These are phyloP conservation scores for Antedon mediterranea DNA, from an alignment of 53 echinoderm and acorn worm species.

Conservation along the genomic window DNA sequence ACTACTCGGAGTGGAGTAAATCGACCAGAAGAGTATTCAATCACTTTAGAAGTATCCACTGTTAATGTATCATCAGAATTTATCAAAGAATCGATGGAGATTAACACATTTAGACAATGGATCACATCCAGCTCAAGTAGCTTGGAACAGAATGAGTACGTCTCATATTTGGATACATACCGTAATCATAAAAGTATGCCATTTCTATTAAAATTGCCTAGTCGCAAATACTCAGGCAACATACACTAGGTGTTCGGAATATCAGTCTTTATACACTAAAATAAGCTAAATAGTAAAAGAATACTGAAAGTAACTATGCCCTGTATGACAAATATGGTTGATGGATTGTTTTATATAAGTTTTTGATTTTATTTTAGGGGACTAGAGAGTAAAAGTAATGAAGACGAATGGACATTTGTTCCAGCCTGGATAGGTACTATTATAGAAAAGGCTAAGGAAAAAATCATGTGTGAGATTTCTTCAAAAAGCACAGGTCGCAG, in stretches of 20 bases:
- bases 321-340: no score
- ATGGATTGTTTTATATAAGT: no score
- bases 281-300: no score
- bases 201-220: no score
- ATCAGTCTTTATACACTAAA: no score
- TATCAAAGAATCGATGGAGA: neutral
- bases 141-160: neutral
- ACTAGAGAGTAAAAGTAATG: neutral
- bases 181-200: no score
- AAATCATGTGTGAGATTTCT: neutral
- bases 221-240: no score
- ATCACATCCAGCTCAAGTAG: neutral
- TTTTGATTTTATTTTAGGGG: neutral
- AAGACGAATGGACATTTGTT: neutral
- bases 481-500: neutral
- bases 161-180: no score
- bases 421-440: neutral
- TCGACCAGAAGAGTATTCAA: constrained; percentile 12
- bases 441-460: neutral
- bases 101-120: neutral
- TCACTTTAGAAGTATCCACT: neutral
- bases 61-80: neutral
- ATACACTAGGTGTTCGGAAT: no score
- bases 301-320: no score
- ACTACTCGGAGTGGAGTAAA: constrained; percentile 22